Conservation (phyloP, 2,797 vertebrate genomes). For the Pygocentrus nattereri region DNA sequence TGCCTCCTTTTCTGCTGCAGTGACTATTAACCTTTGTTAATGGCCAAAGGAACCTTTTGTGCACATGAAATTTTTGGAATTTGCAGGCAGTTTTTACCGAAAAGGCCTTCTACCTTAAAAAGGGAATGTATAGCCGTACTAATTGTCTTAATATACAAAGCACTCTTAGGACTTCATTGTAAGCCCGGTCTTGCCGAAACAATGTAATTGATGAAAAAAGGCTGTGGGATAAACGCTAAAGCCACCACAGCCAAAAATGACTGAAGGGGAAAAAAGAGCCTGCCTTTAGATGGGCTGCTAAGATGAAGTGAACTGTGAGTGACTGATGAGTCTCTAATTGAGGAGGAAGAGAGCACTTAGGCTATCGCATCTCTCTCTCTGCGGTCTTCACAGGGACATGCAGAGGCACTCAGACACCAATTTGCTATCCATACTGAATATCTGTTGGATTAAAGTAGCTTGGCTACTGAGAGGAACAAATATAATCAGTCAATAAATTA, state of each 20-base stretch:
- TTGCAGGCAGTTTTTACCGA: slow-evolving; percentile 71
- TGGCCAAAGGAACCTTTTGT: slow-evolving; percentile 81
- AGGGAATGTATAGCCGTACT: background rate
- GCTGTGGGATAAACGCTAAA: background rate
- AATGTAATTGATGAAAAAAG: background rate
- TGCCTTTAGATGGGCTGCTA: slow-evolving; percentile 22
- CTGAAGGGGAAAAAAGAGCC: slow-evolving; percentile 22
- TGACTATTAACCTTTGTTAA: slow-evolving; percentile 85
- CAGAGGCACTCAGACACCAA: slow-evolving; percentile 11
- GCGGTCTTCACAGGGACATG: slow-evolving; percentile 23
- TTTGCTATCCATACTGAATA: background rate
- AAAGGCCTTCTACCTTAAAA: slow-evolving; percentile 59
- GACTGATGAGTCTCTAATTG: slow-evolving; percentile 71
- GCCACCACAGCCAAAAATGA: background rate
- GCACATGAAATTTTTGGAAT: slow-evolving; percentile 55
- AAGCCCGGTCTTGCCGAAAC: background rate
- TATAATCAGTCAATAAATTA: background rate
- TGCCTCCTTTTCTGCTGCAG: slow-evolving; percentile 75
- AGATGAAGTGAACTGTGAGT: slow-evolving; percentile 43
- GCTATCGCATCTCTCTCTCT: slow-evolving; percentile 40
- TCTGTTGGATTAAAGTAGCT: background rate
- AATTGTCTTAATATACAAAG: slow-evolving; percentile 14
- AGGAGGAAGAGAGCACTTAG: slow-evolving; percentile 43
- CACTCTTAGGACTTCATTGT: slow-evolving; percentile 3
- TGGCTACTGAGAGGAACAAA: background rate